Conservation (phyloP, 2,113 vertebrate species). For the Cichladusa arquata region DNA sequence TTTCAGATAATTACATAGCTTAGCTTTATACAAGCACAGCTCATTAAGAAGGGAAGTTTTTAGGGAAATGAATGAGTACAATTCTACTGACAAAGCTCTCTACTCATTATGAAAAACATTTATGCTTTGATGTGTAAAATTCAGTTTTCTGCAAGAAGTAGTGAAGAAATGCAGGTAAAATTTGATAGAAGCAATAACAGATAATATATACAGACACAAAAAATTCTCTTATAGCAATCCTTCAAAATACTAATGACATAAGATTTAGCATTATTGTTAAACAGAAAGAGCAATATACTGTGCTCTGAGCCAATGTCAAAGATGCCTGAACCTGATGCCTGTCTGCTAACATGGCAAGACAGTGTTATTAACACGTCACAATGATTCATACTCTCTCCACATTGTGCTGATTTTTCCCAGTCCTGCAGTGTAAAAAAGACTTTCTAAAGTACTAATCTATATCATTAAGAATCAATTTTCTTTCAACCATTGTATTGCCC, state of each 20-base stretch:
- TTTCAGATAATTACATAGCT: not conserved
- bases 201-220: not conserved
- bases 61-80: not conserved
- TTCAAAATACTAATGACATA: constrained; percentile 15
- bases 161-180: not conserved
- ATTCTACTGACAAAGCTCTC: constrained; percentile 1
- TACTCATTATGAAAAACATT: not conserved
- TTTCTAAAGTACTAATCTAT: not conserved
- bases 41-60: constrained; percentile 10
- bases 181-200: not conserved
- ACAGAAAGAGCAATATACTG: not conserved
- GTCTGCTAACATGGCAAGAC: not conserved
- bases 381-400: not conserved
- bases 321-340: not conserved
- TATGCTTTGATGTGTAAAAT: not conserved
- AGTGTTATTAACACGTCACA: constrained; percentile 8
- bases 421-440: not conserved
- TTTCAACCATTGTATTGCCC: not conserved
- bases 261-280: not conserved
- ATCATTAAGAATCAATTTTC: constrained; percentile 25
- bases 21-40: not conserved
- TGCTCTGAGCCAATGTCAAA: constrained; percentile 14
- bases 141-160: not conserved
- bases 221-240: not conserved
- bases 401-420: constrained; percentile 6